These are phyloP conservation scores for Helarctos malayanus DNA, from an alignment of 2,797 vertebrate species.

Conservation along the genomic window DNA sequence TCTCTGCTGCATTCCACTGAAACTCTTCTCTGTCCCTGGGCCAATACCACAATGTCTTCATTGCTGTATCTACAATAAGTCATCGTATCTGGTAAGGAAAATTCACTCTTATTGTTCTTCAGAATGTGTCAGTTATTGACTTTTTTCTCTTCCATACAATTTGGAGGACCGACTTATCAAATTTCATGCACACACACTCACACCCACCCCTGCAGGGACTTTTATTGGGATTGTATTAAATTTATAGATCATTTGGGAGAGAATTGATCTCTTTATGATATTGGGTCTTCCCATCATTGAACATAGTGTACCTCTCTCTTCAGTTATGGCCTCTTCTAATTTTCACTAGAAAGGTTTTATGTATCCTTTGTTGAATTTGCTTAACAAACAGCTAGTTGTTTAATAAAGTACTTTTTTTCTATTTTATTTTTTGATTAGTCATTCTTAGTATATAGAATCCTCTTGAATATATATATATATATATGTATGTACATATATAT, in stretches of 20 bases:
- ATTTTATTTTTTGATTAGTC: conserved; percentile 10
- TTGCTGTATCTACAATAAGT: neutral
- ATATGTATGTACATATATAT: neutral
- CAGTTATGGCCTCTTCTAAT: conserved; percentile 1
- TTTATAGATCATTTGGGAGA: neutral
- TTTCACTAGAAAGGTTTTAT: neutral
- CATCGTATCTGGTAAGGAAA: neutral
- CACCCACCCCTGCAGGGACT: neutral
- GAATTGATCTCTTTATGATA: neutral
- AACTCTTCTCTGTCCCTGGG: neutral
- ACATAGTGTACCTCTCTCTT: neutral
- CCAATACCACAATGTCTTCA: neutral
- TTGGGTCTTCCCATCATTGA: neutral
- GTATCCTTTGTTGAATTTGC: neutral
- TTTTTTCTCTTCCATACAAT: neutral
- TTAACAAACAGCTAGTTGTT: conserved; percentile 32
- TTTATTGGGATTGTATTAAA: neutral
- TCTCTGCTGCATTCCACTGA: neutral
- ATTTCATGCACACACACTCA: neutral
- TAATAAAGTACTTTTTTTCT: conserved; percentile 12
- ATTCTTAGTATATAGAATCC: neutral
- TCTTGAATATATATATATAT: neutral
- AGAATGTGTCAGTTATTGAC: conserved; percentile 11
- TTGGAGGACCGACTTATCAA: neutral
- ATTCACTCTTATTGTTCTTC: neutral